Base-by-base conservation (phyloP, 1,140 invertebrate species). In the Cherax quadricarinatus region DNA sequence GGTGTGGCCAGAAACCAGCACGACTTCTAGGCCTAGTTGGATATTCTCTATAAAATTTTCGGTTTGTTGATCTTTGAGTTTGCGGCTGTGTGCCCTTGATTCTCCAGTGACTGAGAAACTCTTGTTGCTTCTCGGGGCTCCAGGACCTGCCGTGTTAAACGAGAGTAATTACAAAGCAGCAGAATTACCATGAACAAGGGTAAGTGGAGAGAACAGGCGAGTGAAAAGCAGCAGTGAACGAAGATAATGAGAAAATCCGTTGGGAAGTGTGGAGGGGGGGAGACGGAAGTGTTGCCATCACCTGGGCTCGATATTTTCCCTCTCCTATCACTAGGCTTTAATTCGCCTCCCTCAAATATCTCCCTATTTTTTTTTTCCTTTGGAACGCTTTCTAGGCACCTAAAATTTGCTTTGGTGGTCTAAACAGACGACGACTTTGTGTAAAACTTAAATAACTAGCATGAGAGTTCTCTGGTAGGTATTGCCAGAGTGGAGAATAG, bases 231-330 rank as follows among this genome's bases (percentile, higher is more conserved):
- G 5, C 57, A 62, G 53, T 85, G 83, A 85, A 18, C 83, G 83
- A 85, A 62, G 24, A 57, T 62, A 62, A 66, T 62, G 83, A 85
- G 83, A 85, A 85, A 85, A 85, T 60, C 83, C 83, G 83, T 85
- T 85, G 79, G 51, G 51, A 51, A 57, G 51, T 51, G 53, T 62
- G 53, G 83, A 85, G 53, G 83, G 24, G 60, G 53, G 53, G 53
- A 14, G 53, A 66, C 80, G 80, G 80, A 82, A 82, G 49, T 82
- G 80, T 51, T 82, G 80, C 80, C 80, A 24, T 53, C 80, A 51
- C 18, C 48, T 82, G 80, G 49, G 80, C 41, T 21, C 30, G 53
- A 18, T 7, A 53, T 82, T 82, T 53, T 49, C 80, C 53, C 49
- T 24, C 51, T 24, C 41, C 14, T 18, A 66, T 66, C 21, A 21